Conservation (phyloP, 2,888 invertebrate species). For the Mimas tiliae region DNA sequence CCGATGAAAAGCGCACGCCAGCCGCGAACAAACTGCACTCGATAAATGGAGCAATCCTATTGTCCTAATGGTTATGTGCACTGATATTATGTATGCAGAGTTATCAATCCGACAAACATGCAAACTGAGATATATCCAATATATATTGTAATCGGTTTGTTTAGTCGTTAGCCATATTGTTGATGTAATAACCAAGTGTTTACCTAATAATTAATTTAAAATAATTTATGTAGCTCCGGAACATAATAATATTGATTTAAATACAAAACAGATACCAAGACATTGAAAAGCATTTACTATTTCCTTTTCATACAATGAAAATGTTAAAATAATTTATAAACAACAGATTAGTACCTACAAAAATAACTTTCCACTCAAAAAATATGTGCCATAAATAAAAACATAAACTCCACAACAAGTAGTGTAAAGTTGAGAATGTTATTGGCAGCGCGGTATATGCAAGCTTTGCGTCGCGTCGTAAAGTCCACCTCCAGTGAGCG, state of each 20-base stretch:
- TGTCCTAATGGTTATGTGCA: slow-evolving; percentile 45
- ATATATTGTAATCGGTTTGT: no score
- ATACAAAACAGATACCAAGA: no score
- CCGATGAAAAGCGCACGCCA: slow-evolving; percentile 64
- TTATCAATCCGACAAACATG: not conserved
- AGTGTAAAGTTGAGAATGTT: not conserved
- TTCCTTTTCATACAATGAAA: no score
- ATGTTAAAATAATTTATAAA: no score
- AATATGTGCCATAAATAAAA: not conserved
- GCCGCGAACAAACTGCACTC: slow-evolving; percentile 49
- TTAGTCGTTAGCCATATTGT: no score
- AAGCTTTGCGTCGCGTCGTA: slow-evolving; percentile 28
- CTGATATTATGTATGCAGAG: slow-evolving; percentile 1
- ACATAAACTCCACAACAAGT: not conserved
- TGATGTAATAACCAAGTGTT: no score
- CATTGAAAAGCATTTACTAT: no score
- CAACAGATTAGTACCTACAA: no score
- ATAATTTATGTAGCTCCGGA: no score
- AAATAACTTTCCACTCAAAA: not conserved
- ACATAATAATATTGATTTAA: no score
- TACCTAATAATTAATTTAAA: no score
- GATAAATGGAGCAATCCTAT: slow-evolving; percentile 64
- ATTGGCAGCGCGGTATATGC: slow-evolving; percentile 30
- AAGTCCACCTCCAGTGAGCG: slow-evolving; percentile 58
- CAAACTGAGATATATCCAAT: not conserved